Evolutionary conservation across 1,140 invertebrate species (phyloP).

Genomic region (Dryas iulia): DNA sequence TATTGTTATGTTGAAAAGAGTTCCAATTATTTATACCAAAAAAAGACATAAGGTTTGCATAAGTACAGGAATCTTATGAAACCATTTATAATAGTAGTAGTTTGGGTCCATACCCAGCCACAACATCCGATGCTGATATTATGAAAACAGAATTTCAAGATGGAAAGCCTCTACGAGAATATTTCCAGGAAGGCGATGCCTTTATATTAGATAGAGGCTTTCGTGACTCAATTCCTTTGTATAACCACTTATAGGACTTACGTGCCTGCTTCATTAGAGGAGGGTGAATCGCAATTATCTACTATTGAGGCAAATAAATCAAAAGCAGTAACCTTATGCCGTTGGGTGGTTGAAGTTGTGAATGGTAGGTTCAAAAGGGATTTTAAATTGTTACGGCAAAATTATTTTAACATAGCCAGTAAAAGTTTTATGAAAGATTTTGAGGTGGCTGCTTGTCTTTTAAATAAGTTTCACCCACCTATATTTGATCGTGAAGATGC

Average conservation of each 20-base stretch:
- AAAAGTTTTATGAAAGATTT: too few relatives aligned
- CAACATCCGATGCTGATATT: neutral
- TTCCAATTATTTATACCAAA: constrained; percentile 23
- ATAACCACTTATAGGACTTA: constrained; percentile 31
- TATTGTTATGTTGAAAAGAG: constrained; percentile 29
- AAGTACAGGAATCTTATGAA: too few relatives aligned
- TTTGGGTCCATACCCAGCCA: too few relatives aligned
- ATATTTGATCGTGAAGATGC: too few relatives aligned
- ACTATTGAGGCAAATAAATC: too few relatives aligned
- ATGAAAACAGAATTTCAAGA: constrained; percentile 2
- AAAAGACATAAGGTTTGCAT: constrained; percentile 4
- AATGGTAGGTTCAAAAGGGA: neutral
- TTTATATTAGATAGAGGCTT: too few relatives aligned
- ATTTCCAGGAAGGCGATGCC: neutral
- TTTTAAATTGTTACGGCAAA: neutral
- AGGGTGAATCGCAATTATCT: too few relatives aligned
- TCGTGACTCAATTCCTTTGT: constrained; percentile 25
- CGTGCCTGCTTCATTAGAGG: neutral
- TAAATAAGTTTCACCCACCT: too few relatives aligned
- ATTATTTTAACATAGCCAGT: neutral
- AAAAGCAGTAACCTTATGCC: too few relatives aligned
- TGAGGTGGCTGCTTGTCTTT: too few relatives aligned
- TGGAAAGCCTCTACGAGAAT: neutral
- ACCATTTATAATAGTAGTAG: too few relatives aligned
- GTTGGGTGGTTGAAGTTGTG: constrained; percentile 1